Evolutionary conservation across 2,797 vertebrate genomes (phyloP), one percentile per base, ranked within the genome.

Genomic region (Myotis vivesi): DNA sequence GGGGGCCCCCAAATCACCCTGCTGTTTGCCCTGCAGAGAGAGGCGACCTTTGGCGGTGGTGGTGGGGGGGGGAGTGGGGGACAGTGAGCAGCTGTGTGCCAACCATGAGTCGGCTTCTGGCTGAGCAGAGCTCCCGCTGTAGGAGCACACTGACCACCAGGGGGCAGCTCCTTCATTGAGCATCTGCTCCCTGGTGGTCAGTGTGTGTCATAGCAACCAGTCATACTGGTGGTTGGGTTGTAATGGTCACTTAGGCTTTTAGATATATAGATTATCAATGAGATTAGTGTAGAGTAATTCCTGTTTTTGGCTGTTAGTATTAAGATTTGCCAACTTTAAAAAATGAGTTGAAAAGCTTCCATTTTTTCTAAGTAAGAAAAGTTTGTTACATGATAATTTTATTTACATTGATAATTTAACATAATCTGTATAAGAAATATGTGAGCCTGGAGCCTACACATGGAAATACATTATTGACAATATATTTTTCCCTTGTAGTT

Each of bases 311-410:
- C 71, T 83, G 49, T 76, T 71, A 76, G 15, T 57, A 44, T 59
- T 59, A 68, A 30, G 28, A 84, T 51, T 83, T 93, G 16, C 11
- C 71, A 71, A 64, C 64, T 76, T 87, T 53, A n/a, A 22, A 79
- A 73, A 83, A 41, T 79, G 4, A 68, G 87, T 44, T 55, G 28
- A 7, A 84, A 84, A 30, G 1, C 2, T 89, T 88, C 44, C 19
- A 30, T 71, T 87, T 59, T 95, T 87, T 62, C 10, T 82, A 68
- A 90, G 8, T 69, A 90, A 36, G 11, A 53, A 57, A 75, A 59
- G 3, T 62, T 69, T 76, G 64, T 89, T 46, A 76, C 23, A n/a
- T 49, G 33, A 33, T 89, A 41, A 86, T 92, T 64, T 41, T 81
- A 10, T 84, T 91, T 79, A 85, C 11, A 51, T 5, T 93, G 44